Conservation (phyloP, 37 sponge, comb jelly and placozoan genomes). For the Ianthella basta region DNA sequence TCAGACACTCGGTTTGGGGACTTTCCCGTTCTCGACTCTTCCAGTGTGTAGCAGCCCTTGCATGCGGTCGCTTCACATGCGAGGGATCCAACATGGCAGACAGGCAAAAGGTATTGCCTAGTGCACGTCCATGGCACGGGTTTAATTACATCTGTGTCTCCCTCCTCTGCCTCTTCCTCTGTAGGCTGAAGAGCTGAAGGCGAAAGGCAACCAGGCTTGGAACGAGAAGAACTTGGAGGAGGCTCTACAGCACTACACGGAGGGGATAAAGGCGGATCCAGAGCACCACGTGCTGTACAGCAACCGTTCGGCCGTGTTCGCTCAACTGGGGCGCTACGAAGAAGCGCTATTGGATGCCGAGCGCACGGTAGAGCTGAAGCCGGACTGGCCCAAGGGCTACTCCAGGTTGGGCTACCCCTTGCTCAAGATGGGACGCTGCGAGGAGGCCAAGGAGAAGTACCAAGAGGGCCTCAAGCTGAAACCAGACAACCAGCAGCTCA, state of each 20-base stretch:
- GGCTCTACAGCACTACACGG: constrained; percentile 64
- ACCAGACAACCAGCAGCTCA: constrained; percentile 57
- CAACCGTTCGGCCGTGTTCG: constrained; percentile 78
- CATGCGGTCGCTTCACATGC: too few relatives aligned
- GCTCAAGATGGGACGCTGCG: constrained; percentile 19
- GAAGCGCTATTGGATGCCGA: constrained; percentile 67
- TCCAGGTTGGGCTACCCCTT: constrained; percentile 76
- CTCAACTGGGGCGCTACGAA: constrained; percentile 47
- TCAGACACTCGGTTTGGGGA: too few relatives aligned
- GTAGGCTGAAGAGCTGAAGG: constrained; percentile 42
- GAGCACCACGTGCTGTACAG: constrained; percentile 78
- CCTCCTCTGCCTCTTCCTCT: background rate
- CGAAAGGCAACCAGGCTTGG: constrained; percentile 66
- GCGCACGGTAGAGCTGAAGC: constrained; percentile 55
- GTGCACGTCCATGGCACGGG: background rate
- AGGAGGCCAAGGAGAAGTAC: constrained; percentile 63
- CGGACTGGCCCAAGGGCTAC: constrained; percentile 84
- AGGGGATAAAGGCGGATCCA: constrained; percentile 63
- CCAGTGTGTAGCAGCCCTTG: too few relatives aligned
- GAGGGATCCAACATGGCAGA: constrained; percentile 18
- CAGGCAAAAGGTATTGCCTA: background rate
- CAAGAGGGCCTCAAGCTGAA: constrained; percentile 63
- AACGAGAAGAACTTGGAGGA: constrained; percentile 37
- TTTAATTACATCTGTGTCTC: background rate
- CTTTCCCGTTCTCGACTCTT: too few relatives aligned